Base-by-base conservation (phyloP, 2,113 vertebrate genomes). In the Thermophis baileyi region DNA sequence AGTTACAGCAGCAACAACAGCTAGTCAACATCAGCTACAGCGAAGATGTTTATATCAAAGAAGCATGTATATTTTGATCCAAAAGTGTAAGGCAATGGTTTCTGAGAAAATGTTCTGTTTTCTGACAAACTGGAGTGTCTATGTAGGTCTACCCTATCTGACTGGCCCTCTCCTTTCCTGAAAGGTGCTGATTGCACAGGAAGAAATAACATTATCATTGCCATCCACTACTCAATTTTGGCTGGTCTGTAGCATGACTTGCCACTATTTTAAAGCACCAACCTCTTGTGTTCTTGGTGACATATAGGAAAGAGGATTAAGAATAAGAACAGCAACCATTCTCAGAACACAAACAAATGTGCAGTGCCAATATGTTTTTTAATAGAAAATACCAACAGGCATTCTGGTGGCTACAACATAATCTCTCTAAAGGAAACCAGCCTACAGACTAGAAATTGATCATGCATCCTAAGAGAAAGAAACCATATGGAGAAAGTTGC, bases 21-120 rank as follows among this genome's bases (percentile, higher is more conserved):
- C 50, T 25, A 46, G n/a, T 85, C 53, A 57, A 30, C 44, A 55
- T 85, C 0, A 0, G 47, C 35, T 0, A 0, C 47, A 51, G 44
- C 51, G 22, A 91, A 74, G 88, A 89, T 0, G 0, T 63, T 0
- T 0, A 50, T 0, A 44, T 0, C 8, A 92, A 81, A 0, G 0
- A 87, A 74, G 89, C 87, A 89, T 91, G 94, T 89, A 92, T 93
- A 93, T 87, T 92, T 91, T 91, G 74, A 35, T 91, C 92, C 57
- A 92, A 89, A 89, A 46, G 30, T 93, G 57, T 88, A 1, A 0
- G 0, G 50, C 57, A 87, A 86, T 60, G 0, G 81, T 27, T 63
- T 88, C 3, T 87, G 54, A 88, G 87, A 50, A 24, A 35, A 12
- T 92, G 0, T 89, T 60, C 44, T 40, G 50, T 92, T 94, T 88